Evolutionary conservation across 2,113 vertebrate species (phyloP).

Genomic region (Pseudolaguvia tuberculata): DNA sequence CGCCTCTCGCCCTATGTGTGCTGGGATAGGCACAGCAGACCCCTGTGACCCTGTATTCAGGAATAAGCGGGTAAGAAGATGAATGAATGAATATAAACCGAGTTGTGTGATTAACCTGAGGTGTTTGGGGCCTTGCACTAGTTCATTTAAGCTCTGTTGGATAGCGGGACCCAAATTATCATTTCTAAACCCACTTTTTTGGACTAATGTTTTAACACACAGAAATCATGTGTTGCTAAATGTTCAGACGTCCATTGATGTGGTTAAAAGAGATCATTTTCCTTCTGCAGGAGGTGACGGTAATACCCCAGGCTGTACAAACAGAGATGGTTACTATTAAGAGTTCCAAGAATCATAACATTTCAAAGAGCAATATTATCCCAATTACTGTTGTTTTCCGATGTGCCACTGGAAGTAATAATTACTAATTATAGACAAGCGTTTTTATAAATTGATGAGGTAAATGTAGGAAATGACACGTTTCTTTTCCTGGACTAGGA

Average conservation of each 20-base stretch:
- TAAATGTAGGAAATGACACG: slow-evolving; percentile 44
- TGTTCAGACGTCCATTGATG: slow-evolving; percentile 29
- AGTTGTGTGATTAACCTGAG: slow-evolving; percentile 33
- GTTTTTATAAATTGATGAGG: slow-evolving; percentile 37
- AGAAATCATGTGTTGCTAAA: slow-evolving; percentile 8
- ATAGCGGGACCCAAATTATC: background rate
- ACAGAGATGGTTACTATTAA: slow-evolving; percentile 39
- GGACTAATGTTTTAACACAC: slow-evolving; percentile 41
- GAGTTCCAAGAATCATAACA: slow-evolving; percentile 35
- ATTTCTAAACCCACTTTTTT: slow-evolving; percentile 34
- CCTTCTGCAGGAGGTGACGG: slow-evolving; percentile 30
- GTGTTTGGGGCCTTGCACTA: slow-evolving; percentile 35
- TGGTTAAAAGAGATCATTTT: slow-evolving; percentile 35
- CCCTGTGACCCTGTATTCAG: no score
- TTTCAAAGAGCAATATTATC: slow-evolving; percentile 32
- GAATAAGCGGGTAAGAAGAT: no score
- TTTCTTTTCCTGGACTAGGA: slow-evolving; percentile 19
- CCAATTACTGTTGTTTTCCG: slow-evolving; percentile 36
- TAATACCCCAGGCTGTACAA: slow-evolving; percentile 34
- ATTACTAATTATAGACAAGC: slow-evolving; percentile 38
- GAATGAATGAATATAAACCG: no score
- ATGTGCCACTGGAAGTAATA: slow-evolving; percentile 35
- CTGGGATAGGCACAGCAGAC: no score
- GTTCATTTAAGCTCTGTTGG: slow-evolving; percentile 33
- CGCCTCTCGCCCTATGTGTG: no score